Evolutionary conservation across 2,113 vertebrate species (phyloP).

Genomic region (Pimephales promelas): DNA sequence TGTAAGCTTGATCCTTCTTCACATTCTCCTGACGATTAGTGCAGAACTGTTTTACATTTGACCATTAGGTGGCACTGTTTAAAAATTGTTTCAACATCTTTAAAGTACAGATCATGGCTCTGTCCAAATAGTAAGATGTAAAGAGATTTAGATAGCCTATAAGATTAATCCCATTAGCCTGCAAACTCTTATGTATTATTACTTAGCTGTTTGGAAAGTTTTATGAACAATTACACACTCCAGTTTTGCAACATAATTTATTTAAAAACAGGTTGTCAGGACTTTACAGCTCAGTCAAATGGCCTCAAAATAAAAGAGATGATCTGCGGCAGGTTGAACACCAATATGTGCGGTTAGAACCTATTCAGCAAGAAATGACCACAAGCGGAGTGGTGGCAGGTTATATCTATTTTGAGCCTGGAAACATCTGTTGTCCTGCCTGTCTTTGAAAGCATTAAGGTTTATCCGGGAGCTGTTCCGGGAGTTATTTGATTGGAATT

Average conservation of each 20-base stretch:
- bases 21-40: no score
- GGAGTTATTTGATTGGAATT: background rate
- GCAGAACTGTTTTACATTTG: constrained; percentile 27
- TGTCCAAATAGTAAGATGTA: constrained; percentile 3
- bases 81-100: constrained; percentile 18
- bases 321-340: background rate
- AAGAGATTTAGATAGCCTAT: background rate
- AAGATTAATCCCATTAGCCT: constrained; percentile 6
- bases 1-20: background rate
- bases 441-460: background rate
- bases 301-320: background rate
- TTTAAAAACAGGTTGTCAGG: background rate
- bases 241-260: background rate
- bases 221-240: background rate
- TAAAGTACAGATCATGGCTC: background rate
- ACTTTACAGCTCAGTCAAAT: background rate
- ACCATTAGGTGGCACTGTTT: constrained; percentile 57
- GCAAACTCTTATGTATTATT: background rate
- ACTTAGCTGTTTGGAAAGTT: background rate
- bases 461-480: background rate
- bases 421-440: background rate
- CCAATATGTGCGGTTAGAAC: background rate
- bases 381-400: background rate
- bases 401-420: background rate
- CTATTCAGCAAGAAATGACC: background rate